Evolutionary conservation across 1,140 invertebrate genomes (phyloP).

Genomic region (Drosophila lowei): DNA sequence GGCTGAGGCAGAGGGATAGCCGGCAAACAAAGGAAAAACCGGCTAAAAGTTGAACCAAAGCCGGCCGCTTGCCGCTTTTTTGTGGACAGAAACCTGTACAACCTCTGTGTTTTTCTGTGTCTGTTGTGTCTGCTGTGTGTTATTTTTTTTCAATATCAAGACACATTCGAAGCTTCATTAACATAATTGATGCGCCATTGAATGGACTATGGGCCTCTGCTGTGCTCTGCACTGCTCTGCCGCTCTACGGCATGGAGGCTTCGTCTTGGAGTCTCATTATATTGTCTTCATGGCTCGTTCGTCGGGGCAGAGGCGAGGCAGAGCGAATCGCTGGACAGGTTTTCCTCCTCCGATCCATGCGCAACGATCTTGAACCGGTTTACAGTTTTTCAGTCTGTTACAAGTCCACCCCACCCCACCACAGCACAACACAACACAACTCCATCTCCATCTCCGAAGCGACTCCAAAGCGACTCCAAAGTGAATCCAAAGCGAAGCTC

Average conservation of each 20-base stretch:
- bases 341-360: conserved; percentile 58
- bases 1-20: neutral
- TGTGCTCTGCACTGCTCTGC: no score
- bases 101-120: conserved; percentile 5
- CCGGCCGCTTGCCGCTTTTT: conserved; percentile 35
- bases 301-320: conserved; percentile 29
- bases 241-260: conserved; percentile 10
- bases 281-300: conserved; percentile 55
- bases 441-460: neutral
- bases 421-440: neutral
- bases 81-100: conserved; percentile 32
- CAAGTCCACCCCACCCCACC: neutral
- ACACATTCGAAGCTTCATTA: conserved; percentile 77
- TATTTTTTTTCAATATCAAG: conserved; percentile 73
- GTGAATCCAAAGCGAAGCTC: neutral
- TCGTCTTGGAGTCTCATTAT: conserved; percentile 54
- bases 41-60: conserved; percentile 32
- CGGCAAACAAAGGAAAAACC: conserved; percentile 58
- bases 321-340: conserved; percentile 72
- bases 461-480: neutral
- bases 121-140: conserved; percentile 15
- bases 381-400: conserved; percentile 33
- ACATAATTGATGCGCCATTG: conserved; percentile 81
- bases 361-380: conserved; percentile 60
- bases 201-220: conserved; percentile 7